Evolutionary conservation across 1,140 invertebrate species (phyloP), one percentile per base, ranked within the genome.

Genomic region (Hypsibius dujardini): DNA sequence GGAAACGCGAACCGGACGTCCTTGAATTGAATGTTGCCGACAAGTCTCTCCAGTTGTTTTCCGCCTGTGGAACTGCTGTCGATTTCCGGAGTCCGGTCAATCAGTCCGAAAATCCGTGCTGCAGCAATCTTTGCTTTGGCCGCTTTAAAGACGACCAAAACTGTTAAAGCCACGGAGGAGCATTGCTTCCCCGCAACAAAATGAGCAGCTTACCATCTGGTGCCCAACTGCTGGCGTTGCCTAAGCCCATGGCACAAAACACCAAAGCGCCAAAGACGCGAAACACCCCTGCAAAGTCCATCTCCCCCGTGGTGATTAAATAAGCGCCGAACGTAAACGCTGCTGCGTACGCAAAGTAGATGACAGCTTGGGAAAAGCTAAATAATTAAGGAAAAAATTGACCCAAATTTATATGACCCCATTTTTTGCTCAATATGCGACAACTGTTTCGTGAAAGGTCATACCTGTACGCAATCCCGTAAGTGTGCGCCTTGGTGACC

Each of bases 241-340:
- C 90, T 76, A 92, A 82, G 84, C 90, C 88, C 85, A 88, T 89
- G 0, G 88, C 88, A 1, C 90, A 90, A 76, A 92, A 89, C 59
- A 92, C 86, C 14, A 94, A 79, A 0, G 88, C 85, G 77, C 90
- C 87, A 15, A 88, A 88, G n/a, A 92, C 88, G 77, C 88, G 90
- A 76, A 92, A 89, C n/a, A 92, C 87, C 74, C 86, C 81, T 74
- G 86, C 82, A 77, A 87, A 91, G 7, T 77, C 76, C 71, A 91
- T 77, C 42, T 83, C 83, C 45, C 84, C 81, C 60, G 85, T 78
- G 1, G 84, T 83, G 7, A 91, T 87, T n/a, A 92, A 79, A 71
- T 85, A 83, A 0, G 87, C 89, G 2, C 90, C 90, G 76, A 91
- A 92, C 75, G 85, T 89, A 75, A 92, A 84, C 59, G 86, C 85